Percentiles rank a stretch among this genome's conserved stretches.
Evolutionary conservation across 2,113 vertebrate species (phyloP).

Genomic region (Gymnorhina tibicen): DNA sequence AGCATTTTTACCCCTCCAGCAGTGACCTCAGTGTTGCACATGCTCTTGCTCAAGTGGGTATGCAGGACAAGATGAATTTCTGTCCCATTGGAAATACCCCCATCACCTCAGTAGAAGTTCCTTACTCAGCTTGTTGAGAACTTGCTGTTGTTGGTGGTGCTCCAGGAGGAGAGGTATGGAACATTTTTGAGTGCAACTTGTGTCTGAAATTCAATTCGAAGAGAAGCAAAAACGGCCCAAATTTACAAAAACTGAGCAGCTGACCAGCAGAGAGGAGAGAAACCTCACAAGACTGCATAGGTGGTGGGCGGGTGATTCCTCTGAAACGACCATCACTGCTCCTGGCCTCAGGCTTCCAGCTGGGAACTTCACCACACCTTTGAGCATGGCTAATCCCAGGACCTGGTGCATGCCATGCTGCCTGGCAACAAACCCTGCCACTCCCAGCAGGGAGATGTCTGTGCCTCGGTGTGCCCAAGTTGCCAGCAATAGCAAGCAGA

Average conservation of each 20-base stretch:
- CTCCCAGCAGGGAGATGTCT: not conserved
- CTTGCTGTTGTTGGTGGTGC: rapidly evolving
- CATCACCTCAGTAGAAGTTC: not conserved
- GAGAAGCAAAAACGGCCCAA: not conserved
- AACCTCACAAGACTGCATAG: rapidly evolving
- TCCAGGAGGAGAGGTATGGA: not conserved
- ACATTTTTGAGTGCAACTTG: not conserved
- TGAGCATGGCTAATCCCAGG: not conserved
- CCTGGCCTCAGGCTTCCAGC: not conserved
- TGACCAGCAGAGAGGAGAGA: not conserved
- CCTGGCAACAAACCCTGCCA: not conserved
- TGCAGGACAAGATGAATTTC: not conserved
- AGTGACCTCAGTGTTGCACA: rapidly evolving
- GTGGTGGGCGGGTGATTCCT: rapidly evolving
- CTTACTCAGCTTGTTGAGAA: not conserved
- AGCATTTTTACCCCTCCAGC: not conserved
- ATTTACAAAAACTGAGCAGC: not conserved
- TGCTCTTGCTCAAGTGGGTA: not conserved
- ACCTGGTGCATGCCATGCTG: not conserved
- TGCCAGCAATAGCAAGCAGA: not conserved
- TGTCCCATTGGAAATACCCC: not conserved
- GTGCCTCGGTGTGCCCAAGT: rapidly evolving
- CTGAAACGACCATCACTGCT: not conserved
- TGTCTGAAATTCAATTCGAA: not conserved
- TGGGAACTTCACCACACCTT: not conserved